phyloP scores from a whole-genome alignment of 2,113 vertebrate species.

The Indicator indicator region DNA sequence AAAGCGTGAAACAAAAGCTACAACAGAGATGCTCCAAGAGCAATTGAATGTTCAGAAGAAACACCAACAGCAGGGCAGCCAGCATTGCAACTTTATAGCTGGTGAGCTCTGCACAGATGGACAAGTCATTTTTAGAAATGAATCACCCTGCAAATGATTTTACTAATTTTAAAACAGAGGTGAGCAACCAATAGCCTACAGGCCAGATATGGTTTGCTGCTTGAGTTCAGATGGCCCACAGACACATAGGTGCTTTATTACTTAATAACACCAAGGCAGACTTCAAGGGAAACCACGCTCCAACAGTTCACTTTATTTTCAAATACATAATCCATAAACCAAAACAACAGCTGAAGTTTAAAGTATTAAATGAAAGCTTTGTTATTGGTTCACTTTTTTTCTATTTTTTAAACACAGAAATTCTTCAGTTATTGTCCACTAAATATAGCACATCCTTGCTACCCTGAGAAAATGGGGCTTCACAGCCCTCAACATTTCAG shows the following conservation, averaged over 20 bases:
- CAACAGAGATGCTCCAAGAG: neutral
- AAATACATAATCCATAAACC: neutral
- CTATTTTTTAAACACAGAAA: neutral
- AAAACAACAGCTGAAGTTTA: neutral
- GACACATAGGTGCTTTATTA: neutral
- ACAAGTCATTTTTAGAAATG: constrained; percentile 68
- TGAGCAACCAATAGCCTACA: constrained; percentile 60
- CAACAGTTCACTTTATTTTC: neutral
- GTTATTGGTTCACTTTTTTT: neutral
- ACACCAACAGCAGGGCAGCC: neutral
- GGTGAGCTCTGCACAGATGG: constrained; percentile 38
- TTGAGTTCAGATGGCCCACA: constrained; percentile 39
- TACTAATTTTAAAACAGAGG: constrained; percentile 70
- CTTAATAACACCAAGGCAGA: neutral
- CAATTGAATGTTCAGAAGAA: neutral
- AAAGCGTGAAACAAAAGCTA: neutral
- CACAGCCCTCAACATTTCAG: neutral
- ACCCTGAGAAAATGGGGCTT: neutral
- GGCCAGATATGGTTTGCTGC: constrained; percentile 44
- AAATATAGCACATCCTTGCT: neutral
- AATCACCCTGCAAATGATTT: constrained; percentile 59
- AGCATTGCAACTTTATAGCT: neutral
- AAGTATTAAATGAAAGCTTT: neutral
- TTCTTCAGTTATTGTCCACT: neutral
- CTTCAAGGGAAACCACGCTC: neutral